Evolutionary conservation across 2,888 invertebrate genomes (phyloP), one percentile per base, ranked within the genome.

Genomic region (Bembecia ichneumoniformis): DNA sequence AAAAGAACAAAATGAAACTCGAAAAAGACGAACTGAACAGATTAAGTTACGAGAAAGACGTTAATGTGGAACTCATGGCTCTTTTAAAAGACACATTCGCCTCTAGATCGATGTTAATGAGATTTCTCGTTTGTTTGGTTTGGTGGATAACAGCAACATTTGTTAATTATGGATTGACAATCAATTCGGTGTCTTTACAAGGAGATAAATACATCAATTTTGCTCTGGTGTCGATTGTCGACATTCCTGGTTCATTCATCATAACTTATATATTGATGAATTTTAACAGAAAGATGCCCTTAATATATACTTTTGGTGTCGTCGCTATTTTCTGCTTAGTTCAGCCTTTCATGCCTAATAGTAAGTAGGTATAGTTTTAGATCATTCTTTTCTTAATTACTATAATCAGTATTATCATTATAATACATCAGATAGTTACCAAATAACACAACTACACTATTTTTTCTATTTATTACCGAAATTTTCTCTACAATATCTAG

Each of bases 241-340:
- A 51, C 28, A 36, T 51, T 35, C 51, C 51, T 15, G 47, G 44
- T 20, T 35, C 15, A 4, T 13, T 35, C 15, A 5, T 51, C 4
- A 40, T 11, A 11, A 48, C 45, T 35, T 35, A 16, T 35, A 13
- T 43, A 43, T 71, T 89, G 48, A 83, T 88, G 51, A 62, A 62
- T 46, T 60, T 76, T 15, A 87, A 87, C 46, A 68, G 84, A 50
- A 82, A 82, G 56, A 62, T 68, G 44, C 80, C 83, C 0, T 65
- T 87, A 16, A 73, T 74, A 48, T 68, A 68, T 1, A 81, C 90
- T 1, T 91, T 90, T 59, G 59, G 90, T 3, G 55, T 86, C 14
- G 90, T 90, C 15, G 90, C 90, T 1, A 49, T 82, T 1, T 75
- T 91, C 49, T 92, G 91, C 62, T 64, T 91, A 5, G 68, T 76